A percentile compares a stretch with the other conserved stretches of the same genome.
Conservation (phyloP, 53 echinoderm and acorn worm genomes). For the Stichopus horrens region DNA sequence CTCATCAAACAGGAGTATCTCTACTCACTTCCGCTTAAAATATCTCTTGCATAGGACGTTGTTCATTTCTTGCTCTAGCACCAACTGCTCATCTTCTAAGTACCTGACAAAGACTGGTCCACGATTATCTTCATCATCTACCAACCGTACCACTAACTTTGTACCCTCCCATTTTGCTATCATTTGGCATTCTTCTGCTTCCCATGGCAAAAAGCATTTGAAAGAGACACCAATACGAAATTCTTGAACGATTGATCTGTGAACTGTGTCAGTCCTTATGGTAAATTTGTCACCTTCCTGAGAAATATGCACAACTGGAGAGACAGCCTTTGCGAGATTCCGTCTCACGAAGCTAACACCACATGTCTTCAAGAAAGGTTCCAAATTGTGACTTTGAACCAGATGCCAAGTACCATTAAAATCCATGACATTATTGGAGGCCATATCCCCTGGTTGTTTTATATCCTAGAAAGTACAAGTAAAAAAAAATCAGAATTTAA, state of each 20-base stretch:
- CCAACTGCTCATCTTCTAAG: conserved; percentile 62
- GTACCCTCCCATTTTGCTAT: conserved; percentile 47
- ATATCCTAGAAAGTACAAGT: too few species aligned
- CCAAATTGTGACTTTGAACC: conserved; percentile 70
- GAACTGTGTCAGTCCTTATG: conserved; percentile 63
- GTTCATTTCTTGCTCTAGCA: conserved; percentile 65
- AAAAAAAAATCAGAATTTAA: too few species aligned
- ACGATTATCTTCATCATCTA: conserved; percentile 49
- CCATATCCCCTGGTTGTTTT: not conserved
- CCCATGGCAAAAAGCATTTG: conserved; percentile 37
- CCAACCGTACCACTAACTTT: conserved; percentile 67
- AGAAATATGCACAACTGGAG: conserved; percentile 70
- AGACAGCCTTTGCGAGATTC: conserved; percentile 63
- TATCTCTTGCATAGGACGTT: conserved; percentile 64
- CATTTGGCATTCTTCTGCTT: conserved; percentile 61
- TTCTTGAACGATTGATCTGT: conserved; percentile 17
- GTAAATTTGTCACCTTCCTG: conserved; percentile 64
- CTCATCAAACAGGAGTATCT: not conserved
- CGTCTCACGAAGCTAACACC: conserved; percentile 68
- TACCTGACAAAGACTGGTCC: conserved; percentile 73
- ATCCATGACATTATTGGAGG: conserved; percentile 15
- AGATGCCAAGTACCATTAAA: conserved; percentile 78
- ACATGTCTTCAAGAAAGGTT: conserved; percentile 74
- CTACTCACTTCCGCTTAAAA: conserved; percentile 56
- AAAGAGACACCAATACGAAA: conserved; percentile 15